Percentiles rank a stretch among this genome's conserved stretches.
Evolutionary conservation across 2,888 invertebrate genomes (phyloP).

Genomic region (Agrochola lota): DNA sequence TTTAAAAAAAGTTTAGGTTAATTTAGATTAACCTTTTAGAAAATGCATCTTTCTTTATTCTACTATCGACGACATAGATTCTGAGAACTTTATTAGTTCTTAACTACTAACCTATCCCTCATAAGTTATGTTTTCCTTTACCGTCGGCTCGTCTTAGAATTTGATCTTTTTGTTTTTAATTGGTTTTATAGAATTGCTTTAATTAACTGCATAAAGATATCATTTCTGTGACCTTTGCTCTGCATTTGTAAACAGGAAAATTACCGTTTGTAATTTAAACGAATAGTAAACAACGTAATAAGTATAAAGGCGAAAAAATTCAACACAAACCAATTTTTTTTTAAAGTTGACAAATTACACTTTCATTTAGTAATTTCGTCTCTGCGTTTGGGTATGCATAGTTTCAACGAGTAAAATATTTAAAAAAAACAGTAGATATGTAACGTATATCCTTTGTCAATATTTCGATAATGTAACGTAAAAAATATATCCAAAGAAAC

Average conservation of each 20-base stretch:
- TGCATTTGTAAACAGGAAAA: conserved; percentile 3
- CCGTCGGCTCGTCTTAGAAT: too few relatives aligned
- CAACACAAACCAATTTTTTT: conserved; percentile 40
- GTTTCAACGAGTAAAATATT: neutral
- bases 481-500: neutral
- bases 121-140: too few relatives aligned
- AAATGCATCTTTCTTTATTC: too few relatives aligned
- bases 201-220: neutral
- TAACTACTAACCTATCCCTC: too few relatives aligned
- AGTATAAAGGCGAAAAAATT: conserved; percentile 5
- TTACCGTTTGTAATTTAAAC: conserved; percentile 5
- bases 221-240: conserved; percentile 1
- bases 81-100: too few relatives aligned
- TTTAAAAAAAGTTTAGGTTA: too few relatives aligned
- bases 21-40: too few relatives aligned
- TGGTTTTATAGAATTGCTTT: neutral
- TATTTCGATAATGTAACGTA: neutral
- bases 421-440: too few relatives aligned
- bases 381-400: neutral
- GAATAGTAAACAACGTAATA: neutral
- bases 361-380: neutral
- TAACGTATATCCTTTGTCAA: neutral
- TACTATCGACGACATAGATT: too few relatives aligned
- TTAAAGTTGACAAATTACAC: conserved; percentile 40
- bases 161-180: neutral